Percentiles rank a stretch among this genome's conserved stretches.
These are phyloP conservation scores for Timema podura DNA, from an alignment of 2,888 invertebrate genomes.

Conservation along the genomic window DNA sequence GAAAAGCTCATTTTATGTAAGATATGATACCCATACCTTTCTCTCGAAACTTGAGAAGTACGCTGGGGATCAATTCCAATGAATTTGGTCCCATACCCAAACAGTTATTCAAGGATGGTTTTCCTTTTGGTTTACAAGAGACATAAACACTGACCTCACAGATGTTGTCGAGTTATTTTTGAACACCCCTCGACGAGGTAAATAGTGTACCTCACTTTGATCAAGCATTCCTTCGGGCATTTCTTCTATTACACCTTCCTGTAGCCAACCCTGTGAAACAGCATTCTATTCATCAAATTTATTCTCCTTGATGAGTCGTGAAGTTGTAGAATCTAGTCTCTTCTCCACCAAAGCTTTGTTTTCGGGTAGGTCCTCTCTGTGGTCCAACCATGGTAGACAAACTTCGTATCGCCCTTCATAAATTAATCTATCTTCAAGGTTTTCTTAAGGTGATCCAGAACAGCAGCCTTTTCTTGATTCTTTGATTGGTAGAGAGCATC, in stretches of 20 bases:
- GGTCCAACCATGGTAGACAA: not conserved
- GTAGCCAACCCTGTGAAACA: not conserved
- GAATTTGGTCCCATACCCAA: not conserved
- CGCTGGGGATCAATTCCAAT: not conserved
- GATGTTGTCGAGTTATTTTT: no score
- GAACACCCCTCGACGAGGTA: not conserved
- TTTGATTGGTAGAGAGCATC: no score
- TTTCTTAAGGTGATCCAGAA: not conserved
- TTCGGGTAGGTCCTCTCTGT: no score
- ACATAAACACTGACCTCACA: no score
- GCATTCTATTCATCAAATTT: not conserved
- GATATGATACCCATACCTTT: not conserved
- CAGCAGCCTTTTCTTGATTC: not conserved
- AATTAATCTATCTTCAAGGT: not conserved
- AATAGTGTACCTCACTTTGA: not conserved
- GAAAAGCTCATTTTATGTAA: not conserved
- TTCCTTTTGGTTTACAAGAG: no score
- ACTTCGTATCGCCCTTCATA: not conserved
- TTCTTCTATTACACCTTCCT: not conserved
- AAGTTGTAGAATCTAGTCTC: not conserved
- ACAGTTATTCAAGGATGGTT: no score
- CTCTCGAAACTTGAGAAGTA: not conserved
- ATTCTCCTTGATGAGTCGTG: not conserved
- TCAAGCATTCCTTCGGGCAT: not conserved
- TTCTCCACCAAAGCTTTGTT: not conserved